Percentiles rank a stretch among this genome's conserved stretches.
Evolutionary conservation across 2,797 vertebrate genomes (phyloP).

Genomic region (Echiichthys vipera): DNA sequence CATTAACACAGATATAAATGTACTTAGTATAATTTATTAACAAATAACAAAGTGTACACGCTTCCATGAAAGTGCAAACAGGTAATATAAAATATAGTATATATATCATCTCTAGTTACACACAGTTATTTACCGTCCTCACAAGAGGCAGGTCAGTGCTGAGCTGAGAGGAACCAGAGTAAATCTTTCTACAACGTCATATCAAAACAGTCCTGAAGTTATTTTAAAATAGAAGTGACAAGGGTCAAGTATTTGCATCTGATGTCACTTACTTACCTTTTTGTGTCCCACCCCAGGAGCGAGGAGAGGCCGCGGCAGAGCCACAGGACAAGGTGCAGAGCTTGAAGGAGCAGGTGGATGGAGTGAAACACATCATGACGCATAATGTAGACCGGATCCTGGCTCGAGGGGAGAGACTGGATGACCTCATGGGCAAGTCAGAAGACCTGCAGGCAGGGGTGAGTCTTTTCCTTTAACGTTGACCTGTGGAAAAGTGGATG

Average conservation of each 20-base stretch:
- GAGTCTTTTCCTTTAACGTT: constrained; percentile 52
- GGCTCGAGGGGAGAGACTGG: constrained; percentile 92
- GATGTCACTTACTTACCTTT: not conserved
- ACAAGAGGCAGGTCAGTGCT: too few species aligned
- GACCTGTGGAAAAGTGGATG: not conserved
- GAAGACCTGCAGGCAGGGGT: constrained; percentile 94
- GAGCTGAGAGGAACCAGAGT: too few species aligned
- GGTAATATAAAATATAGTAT: too few species aligned
- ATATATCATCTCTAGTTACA: too few species aligned
- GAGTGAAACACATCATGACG: constrained; percentile 93
- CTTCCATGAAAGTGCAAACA: too few species aligned
- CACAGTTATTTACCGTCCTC: too few species aligned
- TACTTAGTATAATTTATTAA: too few species aligned
- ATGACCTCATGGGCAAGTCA: constrained; percentile 93
- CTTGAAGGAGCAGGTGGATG: constrained; percentile 90
- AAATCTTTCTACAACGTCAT: too few species aligned
- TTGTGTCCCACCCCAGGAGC: constrained; percentile 66
- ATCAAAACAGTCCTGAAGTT: too few species aligned
- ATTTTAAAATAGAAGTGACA: too few species aligned
- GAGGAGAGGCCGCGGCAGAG: constrained; percentile 51
- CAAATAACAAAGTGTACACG: too few species aligned
- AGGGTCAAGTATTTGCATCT: not conserved
- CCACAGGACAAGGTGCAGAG: constrained; percentile 78
- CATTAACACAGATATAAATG: too few species aligned
- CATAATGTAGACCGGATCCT: constrained; percentile 95